Percentiles rank a stretch among this genome's conserved stretches.
These are phyloP conservation scores for Thaumatotibia leucotreta DNA, from an alignment of 1,140 invertebrate species.

Conservation along the genomic window DNA sequence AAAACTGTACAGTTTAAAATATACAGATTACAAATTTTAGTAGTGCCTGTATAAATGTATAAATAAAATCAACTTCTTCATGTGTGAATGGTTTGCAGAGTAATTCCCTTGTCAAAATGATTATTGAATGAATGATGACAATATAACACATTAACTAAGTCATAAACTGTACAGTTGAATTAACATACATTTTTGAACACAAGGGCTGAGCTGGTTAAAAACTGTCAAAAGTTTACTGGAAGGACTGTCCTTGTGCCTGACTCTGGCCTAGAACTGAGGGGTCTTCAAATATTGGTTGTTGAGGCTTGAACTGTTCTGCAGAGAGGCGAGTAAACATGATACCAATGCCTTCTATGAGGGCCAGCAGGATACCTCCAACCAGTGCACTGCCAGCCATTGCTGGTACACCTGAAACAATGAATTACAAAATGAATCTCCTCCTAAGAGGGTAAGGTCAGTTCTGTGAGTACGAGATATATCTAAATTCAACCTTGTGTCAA, in stretches of 20 bases:
- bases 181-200: background rate
- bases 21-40: too few species aligned
- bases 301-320: slow-evolving; percentile 93
- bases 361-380: slow-evolving; percentile 95
- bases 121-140: background rate
- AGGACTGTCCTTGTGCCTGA: slow-evolving; percentile 46
- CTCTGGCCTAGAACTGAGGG: slow-evolving; percentile 79
- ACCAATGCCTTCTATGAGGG: slow-evolving; percentile 97
- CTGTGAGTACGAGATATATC: too few species aligned
- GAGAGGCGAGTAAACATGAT: slow-evolving; percentile 93
- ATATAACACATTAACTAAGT: background rate
- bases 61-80: too few species aligned
- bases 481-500: too few species aligned
- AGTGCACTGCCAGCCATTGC: slow-evolving; percentile 97
- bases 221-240: slow-evolving; percentile 45
- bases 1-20: slow-evolving; percentile 15
- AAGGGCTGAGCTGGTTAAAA: background rate
- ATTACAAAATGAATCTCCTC: too few species aligned
- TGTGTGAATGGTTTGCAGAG: too few species aligned
- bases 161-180: background rate
- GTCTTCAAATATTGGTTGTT: slow-evolving; percentile 83
- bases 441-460: too few species aligned
- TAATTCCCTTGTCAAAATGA: too few species aligned
- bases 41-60: too few species aligned
- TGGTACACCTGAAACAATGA: slow-evolving; percentile 77